phyloP scores from a whole-genome alignment of 2,113 vertebrate species.

The Rhabdornis inornatus region DNA sequence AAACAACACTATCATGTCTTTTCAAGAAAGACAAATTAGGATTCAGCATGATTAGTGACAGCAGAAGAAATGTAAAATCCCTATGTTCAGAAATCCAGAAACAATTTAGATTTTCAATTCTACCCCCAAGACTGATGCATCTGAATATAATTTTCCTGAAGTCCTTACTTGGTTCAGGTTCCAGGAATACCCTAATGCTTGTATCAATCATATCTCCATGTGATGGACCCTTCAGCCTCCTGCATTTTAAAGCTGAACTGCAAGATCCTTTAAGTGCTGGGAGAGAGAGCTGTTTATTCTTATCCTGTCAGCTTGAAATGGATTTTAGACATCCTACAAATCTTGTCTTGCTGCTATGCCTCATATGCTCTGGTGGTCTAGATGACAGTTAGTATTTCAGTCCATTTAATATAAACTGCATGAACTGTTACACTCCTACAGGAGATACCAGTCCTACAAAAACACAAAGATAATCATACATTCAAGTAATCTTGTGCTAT shows the following conservation, averaged over 20 bases:
- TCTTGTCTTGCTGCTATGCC: background rate
- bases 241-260: background rate
- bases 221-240: background rate
- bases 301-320: background rate
- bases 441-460: background rate
- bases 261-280: background rate
- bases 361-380: slow-evolving; percentile 9
- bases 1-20: background rate
- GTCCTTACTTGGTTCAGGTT: background rate
- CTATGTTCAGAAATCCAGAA: background rate
- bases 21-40: background rate
- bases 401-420: background rate
- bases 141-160: background rate
- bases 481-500: background rate
- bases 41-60: background rate
- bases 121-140: background rate
- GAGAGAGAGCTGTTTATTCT: background rate
- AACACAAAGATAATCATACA: background rate
- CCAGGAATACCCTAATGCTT: background rate
- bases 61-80: background rate
- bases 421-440: background rate
- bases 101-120: background rate
- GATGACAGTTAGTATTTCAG: slow-evolving; percentile 1
- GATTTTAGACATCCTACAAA: slow-evolving; percentile 6
- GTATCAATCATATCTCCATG: background rate